These are phyloP conservation scores for Synanceia verrucosa DNA, from an alignment of 2,797 vertebrate genomes.

Conservation along the genomic window DNA sequence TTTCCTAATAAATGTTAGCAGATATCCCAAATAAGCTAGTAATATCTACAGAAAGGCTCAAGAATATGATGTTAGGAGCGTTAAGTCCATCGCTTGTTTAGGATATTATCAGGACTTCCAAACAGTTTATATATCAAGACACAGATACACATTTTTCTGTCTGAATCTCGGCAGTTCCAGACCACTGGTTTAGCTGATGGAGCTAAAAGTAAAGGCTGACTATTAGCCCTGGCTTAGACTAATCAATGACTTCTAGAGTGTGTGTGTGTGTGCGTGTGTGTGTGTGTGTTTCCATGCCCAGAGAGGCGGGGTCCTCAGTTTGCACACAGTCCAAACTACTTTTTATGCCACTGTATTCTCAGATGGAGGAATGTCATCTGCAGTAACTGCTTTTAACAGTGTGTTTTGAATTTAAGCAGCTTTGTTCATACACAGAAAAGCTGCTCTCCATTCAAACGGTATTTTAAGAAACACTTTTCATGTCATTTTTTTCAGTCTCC, in stretches of 20 bases:
- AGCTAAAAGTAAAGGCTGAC: conserved; percentile 74
- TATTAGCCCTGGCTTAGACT: conserved; percentile 58
- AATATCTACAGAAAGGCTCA: neutral
- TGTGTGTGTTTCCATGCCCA: neutral
- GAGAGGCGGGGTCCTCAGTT: conserved; percentile 48
- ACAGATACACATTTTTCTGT: neutral
- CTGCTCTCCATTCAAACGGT: neutral
- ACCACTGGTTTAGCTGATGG: conserved; percentile 73
- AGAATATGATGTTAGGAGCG: neutral
- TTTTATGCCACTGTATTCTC: conserved; percentile 20
- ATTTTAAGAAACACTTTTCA: neutral
- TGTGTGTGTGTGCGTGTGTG: conserved; percentile 17
- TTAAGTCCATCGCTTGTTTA: neutral
- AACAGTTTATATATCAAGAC: neutral
- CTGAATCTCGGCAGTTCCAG: conserved; percentile 41
- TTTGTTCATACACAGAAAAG: neutral
- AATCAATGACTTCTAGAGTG: conserved; percentile 71
- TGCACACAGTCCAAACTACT: conserved; percentile 19
- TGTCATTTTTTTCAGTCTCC: neutral
- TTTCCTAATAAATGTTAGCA: too few relatives aligned
- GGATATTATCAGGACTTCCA: neutral
- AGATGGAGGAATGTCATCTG: conserved; percentile 3
- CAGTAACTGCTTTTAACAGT: neutral
- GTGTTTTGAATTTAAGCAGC: neutral
- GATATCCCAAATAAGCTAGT: neutral